Evolutionary conservation across 2,113 vertebrate species (phyloP).

Genomic region (Rhizomys pruinosus): DNA sequence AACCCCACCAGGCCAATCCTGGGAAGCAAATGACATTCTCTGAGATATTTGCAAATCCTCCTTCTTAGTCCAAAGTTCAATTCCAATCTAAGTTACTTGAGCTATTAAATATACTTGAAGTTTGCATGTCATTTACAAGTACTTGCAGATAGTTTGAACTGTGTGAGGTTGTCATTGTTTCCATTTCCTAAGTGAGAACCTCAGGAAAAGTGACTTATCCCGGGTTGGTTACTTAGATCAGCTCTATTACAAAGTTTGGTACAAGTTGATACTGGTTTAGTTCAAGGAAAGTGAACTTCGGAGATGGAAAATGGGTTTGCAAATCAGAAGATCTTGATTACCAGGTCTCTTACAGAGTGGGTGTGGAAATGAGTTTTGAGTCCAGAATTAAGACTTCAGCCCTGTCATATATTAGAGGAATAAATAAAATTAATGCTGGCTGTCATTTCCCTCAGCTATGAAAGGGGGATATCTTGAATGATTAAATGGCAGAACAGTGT

Average conservation of each 20-base stretch:
- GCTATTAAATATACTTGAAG: neutral
- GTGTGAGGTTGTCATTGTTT: conserved; percentile 9
- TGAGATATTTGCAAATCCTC: neutral
- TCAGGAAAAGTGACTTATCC: conserved; percentile 11
- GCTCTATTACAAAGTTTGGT: neutral
- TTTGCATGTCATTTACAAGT: neutral
- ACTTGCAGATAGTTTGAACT: neutral
- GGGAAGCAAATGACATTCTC: neutral
- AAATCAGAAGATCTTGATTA: neutral
- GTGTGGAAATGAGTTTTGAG: neutral
- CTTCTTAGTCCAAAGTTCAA: neutral
- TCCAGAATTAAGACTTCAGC: conserved; percentile 5
- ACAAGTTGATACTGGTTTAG: neutral
- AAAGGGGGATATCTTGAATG: neutral
- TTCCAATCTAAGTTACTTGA: neutral
- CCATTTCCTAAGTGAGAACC: conserved; percentile 22
- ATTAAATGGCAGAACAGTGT: neutral
- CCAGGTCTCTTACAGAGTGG: neutral
- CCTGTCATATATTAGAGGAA: too few relatives aligned
- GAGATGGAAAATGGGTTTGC: neutral
- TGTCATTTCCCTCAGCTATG: neutral
- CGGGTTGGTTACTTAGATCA: neutral
- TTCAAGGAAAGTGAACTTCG: neutral
- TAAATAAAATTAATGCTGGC: neutral
- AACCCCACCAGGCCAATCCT: neutral